These are phyloP conservation scores for Gymnocypris eckloni DNA, from an alignment of 2,797 vertebrate species.

Conservation along the genomic window DNA sequence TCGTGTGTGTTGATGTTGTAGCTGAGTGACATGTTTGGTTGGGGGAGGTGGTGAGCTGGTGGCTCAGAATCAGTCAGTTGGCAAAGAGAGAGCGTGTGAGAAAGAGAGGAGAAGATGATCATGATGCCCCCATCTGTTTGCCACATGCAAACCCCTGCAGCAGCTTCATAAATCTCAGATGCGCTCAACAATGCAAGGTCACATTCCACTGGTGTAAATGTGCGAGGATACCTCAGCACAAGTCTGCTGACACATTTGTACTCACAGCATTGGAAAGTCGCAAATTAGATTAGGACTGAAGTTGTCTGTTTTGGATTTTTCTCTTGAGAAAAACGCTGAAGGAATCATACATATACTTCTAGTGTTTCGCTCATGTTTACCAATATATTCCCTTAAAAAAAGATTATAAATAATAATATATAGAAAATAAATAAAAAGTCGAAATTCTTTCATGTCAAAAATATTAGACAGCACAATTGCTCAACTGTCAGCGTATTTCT, in stretches of 20 bases:
- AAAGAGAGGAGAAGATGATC: slow-evolving; percentile 65
- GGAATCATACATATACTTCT: background rate
- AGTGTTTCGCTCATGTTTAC: background rate
- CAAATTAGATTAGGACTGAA: background rate
- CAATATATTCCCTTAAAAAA: background rate
- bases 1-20: slow-evolving; percentile 25
- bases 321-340: background rate
- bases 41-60: slow-evolving; percentile 36
- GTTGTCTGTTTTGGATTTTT: slow-evolving; percentile 1
- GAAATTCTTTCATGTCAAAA: no score
- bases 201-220: slow-evolving; percentile 76
- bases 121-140: slow-evolving; percentile 82
- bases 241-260: slow-evolving; percentile 60
- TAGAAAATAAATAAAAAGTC: no score
- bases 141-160: slow-evolving; percentile 82
- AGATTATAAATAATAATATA: no score
- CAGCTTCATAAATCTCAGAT: slow-evolving; percentile 83
- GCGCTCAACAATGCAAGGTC: slow-evolving; percentile 76
- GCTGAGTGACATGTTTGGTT: slow-evolving; percentile 47
- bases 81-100: slow-evolving; percentile 47
- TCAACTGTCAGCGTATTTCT: background rate
- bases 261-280: background rate
- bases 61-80: slow-evolving; percentile 51
- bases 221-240: slow-evolving; percentile 69
- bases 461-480: background rate